Base-by-base conservation (phyloP, 1,140 invertebrate species). In the Megalopta genalis region DNA sequence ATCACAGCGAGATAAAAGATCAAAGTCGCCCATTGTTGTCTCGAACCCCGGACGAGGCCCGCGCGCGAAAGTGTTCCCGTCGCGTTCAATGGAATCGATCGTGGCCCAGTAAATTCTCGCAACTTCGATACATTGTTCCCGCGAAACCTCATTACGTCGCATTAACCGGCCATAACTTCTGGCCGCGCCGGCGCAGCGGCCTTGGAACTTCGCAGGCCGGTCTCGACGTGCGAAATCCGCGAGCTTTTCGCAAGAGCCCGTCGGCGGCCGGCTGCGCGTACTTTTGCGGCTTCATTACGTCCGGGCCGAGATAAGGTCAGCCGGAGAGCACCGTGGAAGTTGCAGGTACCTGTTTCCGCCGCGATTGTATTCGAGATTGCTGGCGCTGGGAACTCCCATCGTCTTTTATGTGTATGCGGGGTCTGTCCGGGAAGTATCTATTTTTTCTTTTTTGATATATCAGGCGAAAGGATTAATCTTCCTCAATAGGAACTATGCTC, bases 21-120 rank as follows among this genome's bases (percentile, higher is more conserved):
- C 60, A 16, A 16, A 18, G 16, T 63, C 60, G 27, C 7, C 27
- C 1, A 62, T 62, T 23, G 23, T 62, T 14, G 12, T 7, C 23
- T 7, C 25, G 8, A 12, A 1, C 1, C 25, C 16, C 14, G 23
- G 12, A 16, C 57, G n/a, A 0, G 23, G 57, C 37, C 65, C 65
- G 25, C 52, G 25, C 52, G 74, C 37, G 70, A 70, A 69, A 77
- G 76, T 52, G 64, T 77, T 66, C 74, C 60, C 73, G 64, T 16
- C 54, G 21, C 59, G 65, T 64, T 57, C 59, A 77, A 77, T 54
- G 7, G 39, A 81, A 77, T 71, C 77, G 79, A 81, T 81, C 79
- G 46, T 16, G n/a, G 62, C 46, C 25, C 25, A 37, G 52, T 42
- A 42, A 81, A 70, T 77, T 81, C 77, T 39, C 60, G 49, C 42